A percentile compares a stretch with the other conserved stretches of the same genome.
phyloP scores from a whole-genome alignment of 2,888 invertebrate genomes.

The Lepidochrysops patricia region DNA sequence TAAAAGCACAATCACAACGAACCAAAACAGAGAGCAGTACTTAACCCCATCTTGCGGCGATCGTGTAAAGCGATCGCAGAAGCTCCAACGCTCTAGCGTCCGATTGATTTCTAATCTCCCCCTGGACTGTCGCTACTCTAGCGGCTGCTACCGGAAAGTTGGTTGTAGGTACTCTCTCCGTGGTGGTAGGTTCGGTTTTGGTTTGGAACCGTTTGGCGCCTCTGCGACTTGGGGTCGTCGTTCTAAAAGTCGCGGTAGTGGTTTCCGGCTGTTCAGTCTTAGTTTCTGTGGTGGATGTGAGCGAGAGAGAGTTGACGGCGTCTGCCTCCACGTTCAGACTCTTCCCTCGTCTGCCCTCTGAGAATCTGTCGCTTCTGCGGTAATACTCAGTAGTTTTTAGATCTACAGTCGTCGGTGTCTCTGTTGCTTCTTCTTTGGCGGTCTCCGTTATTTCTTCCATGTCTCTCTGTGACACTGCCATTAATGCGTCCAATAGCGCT shows the following conservation, averaged over 20 bases:
- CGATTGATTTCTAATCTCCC: slow-evolving; percentile 68
- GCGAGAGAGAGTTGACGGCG: slow-evolving; percentile 55
- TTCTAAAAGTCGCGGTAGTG: slow-evolving; percentile 46
- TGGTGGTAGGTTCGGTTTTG: slow-evolving; percentile 31
- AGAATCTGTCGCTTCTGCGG: slow-evolving; percentile 38
- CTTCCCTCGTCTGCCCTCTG: slow-evolving; percentile 40
- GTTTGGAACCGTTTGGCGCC: slow-evolving; percentile 48
- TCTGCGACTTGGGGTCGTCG: slow-evolving; percentile 44
- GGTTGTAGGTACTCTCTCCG: slow-evolving; percentile 34
- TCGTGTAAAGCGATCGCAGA: slow-evolving; percentile 86
- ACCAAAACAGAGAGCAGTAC: slow-evolving; percentile 41
- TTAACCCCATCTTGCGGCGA: slow-evolving; percentile 87
- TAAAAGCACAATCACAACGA: slow-evolving; percentile 24
- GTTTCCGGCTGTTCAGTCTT: slow-evolving; percentile 39
- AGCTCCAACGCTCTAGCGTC: slow-evolving; percentile 88
- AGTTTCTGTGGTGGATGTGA: slow-evolving; percentile 45
- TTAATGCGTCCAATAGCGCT: slow-evolving; percentile 79
- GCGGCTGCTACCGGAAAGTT: slow-evolving; percentile 54
- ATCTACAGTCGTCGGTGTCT: slow-evolving; percentile 35
- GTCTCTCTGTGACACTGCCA: slow-evolving; percentile 76
- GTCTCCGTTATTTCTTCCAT: slow-evolving; percentile 55
- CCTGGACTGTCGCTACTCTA: slow-evolving; percentile 43
- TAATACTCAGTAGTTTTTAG: slow-evolving; percentile 36
- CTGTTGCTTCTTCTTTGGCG: slow-evolving; percentile 45
- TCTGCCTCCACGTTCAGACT: slow-evolving; percentile 50